Conservation (phyloP, 2,797 vertebrate species). For the Melanotaenia boesemani region DNA sequence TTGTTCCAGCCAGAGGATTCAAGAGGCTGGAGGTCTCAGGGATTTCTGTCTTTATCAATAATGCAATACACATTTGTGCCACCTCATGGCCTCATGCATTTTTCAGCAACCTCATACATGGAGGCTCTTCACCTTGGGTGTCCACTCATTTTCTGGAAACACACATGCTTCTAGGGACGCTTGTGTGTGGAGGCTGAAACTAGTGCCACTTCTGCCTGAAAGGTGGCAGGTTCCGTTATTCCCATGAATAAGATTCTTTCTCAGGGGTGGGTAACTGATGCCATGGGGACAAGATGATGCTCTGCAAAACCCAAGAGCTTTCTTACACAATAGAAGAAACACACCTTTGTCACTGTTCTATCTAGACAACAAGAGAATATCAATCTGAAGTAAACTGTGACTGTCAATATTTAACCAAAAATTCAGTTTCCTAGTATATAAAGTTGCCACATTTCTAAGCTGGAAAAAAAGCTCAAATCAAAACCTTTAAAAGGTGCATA, state of each 20-base stretch:
- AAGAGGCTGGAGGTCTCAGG: constrained; percentile 44
- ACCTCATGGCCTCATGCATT: constrained; percentile 76
- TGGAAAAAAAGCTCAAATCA: too few species aligned
- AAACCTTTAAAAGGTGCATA: too few species aligned
- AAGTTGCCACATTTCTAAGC: too few species aligned
- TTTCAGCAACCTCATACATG: constrained; percentile 76
- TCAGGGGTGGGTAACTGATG: not conserved
- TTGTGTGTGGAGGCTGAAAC: constrained; percentile 53
- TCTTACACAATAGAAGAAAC: constrained; percentile 5
- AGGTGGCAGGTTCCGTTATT: constrained; percentile 42
- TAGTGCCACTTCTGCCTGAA: constrained; percentile 43
- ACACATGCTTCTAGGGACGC: constrained; percentile 11
- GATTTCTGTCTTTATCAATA: constrained; percentile 72
- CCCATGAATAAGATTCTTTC: constrained; percentile 23
- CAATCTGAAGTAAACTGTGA: not conserved
- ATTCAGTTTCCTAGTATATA: too few species aligned
- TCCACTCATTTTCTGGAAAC: constrained; percentile 44
- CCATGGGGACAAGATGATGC: constrained; percentile 1
- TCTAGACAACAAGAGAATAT: not conserved
- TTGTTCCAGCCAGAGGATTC: constrained; percentile 32
- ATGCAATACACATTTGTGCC: constrained; percentile 74
- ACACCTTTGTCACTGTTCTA: not conserved
- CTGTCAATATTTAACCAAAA: not conserved
- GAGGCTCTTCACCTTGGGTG: constrained; percentile 65
- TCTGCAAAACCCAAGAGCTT: not conserved